Conservation (phyloP, 2,113 vertebrate species). For the Chitala chitala region DNA sequence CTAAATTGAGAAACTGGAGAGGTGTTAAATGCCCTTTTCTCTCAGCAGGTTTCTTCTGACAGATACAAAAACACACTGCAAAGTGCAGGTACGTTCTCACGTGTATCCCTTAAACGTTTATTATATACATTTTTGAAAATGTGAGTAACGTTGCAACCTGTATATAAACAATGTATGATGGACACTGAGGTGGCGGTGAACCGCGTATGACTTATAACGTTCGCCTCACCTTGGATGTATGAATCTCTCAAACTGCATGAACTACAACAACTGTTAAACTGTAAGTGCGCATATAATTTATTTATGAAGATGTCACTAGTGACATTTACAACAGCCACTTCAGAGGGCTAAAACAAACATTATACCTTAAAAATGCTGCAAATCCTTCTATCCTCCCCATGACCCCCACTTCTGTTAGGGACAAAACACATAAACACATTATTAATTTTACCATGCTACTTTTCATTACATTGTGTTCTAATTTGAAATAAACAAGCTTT, state of each 20-base stretch:
- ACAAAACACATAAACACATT: not conserved
- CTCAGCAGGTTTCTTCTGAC: constrained; percentile 62
- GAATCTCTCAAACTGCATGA: no score
- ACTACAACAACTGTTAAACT: no score
- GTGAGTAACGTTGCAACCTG: not conserved
- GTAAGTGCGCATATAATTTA: no score
- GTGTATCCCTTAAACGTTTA: not conserved
- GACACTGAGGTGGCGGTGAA: not conserved
- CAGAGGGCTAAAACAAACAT: no score
- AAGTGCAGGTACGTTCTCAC: constrained; percentile 60
- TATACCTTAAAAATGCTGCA: no score
- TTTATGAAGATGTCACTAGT: not conserved
- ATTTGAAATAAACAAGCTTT: not conserved
- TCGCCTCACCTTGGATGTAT: not conserved
- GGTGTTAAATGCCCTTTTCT: no score
- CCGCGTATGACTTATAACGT: no score
- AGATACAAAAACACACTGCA: constrained; percentile 67
- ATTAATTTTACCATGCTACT: not conserved
- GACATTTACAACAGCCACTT: not conserved
- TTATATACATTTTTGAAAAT: not conserved
- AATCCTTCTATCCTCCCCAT: not conserved
- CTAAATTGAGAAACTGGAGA: no score
- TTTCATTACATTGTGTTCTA: not conserved
- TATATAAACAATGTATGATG: not conserved
- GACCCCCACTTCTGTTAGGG: not conserved